Percentiles rank a stretch among this genome's conserved stretches.
These are phyloP conservation scores for Nannobrachium achirus DNA, from an alignment of 2,113 vertebrate species.

Conservation along the genomic window DNA sequence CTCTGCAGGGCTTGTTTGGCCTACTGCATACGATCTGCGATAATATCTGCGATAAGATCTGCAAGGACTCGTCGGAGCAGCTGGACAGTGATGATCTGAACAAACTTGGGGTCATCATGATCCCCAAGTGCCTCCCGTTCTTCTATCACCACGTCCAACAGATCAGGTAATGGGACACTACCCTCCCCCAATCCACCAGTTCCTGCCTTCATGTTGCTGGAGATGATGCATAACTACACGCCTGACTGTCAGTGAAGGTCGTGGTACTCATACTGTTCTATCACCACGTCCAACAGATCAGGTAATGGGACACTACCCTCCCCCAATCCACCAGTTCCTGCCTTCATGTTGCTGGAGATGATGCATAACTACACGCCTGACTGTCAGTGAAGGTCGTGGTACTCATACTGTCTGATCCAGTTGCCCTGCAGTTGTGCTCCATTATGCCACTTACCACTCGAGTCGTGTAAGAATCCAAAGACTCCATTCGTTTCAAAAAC, in stretches of 20 bases:
- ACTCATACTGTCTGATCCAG: slow-evolving; percentile 68
- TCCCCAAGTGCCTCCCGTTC: slow-evolving; percentile 95
- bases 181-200: not conserved
- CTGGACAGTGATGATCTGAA: slow-evolving; percentile 94
- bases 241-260: slow-evolving; percentile 63
- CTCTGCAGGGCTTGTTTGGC: slow-evolving; percentile 89
- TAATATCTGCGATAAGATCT: no score
- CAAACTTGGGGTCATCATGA: slow-evolving; percentile 95
- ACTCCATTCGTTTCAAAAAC: no score
- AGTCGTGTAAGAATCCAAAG: no score
- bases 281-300: no score
- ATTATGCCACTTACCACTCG: no score
- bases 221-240: slow-evolving; percentile 35
- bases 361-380: no score
- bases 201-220: slow-evolving; percentile 28
- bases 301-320: no score
- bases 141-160: slow-evolving; percentile 97
- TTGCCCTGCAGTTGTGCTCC: not conserved
- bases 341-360: no score
- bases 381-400: no score
- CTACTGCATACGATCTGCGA: no score
- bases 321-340: no score
- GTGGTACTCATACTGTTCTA: slow-evolving; percentile 77
- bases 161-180: slow-evolving; percentile 82
- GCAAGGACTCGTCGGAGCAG: slow-evolving; percentile 94